Evolutionary conservation across 2,113 vertebrate genomes (phyloP).

Genomic region (Damaliscus lunatus): DNA sequence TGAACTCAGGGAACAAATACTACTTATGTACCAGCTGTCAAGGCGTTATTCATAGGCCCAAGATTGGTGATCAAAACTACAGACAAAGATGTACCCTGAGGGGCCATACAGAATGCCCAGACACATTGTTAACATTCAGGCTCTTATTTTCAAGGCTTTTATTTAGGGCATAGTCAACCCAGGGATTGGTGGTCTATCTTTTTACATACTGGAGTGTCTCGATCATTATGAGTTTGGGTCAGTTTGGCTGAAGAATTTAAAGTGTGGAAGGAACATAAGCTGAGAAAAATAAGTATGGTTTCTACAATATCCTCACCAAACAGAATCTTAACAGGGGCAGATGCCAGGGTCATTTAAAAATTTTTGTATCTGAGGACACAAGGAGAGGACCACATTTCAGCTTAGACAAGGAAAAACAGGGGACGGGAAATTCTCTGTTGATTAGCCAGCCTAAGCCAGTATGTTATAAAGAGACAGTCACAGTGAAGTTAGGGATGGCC

Average conservation of each 20-base stretch:
- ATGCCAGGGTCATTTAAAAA: not conserved
- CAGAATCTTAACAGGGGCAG: not conserved
- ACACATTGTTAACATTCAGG: not conserved
- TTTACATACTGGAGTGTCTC: not conserved
- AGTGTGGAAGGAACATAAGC: not conserved
- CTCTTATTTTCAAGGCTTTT: not conserved
- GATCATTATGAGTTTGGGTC: not conserved
- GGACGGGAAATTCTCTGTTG: not conserved
- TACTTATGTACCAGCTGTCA: not conserved
- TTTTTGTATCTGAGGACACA: not conserved
- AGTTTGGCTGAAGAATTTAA: not conserved
- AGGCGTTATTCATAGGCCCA: not conserved
- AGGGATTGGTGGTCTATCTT: not conserved
- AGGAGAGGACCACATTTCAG: not conserved
- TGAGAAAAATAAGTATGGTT: not conserved
- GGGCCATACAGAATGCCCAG: not conserved
- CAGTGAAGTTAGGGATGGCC: not conserved
- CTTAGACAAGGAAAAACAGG: not conserved
- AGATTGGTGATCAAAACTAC: not conserved
- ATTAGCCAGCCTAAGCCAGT: not conserved
- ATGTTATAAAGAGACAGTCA: not conserved
- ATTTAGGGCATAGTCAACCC: not conserved
- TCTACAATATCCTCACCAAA: not conserved
- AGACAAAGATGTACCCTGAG: not conserved
- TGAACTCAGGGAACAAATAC: not conserved